phyloP scores from a whole-genome alignment of 2,113 vertebrate species.

The Peucedramus taeniatus region DNA sequence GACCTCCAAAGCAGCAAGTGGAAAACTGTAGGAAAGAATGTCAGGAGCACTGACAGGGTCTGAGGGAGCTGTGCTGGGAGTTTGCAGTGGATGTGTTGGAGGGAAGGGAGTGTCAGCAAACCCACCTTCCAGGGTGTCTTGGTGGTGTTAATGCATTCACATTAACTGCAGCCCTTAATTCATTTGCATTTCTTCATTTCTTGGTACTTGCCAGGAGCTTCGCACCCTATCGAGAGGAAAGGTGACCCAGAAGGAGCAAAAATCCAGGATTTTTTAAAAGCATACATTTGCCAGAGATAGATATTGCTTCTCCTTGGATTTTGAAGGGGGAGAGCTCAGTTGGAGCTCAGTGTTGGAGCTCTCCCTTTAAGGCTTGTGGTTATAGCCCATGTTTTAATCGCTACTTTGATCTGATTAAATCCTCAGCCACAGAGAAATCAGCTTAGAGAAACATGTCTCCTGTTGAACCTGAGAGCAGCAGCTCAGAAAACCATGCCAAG shows the following conservation, averaged over 20 bases:
- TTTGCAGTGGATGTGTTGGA: background rate
- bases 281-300: background rate
- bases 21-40: constrained; percentile 29
- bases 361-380: constrained; percentile 47
- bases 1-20: constrained; percentile 16
- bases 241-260: background rate
- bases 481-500: constrained; percentile 37
- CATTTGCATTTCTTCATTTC: constrained; percentile 1
- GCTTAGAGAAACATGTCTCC: constrained; percentile 58
- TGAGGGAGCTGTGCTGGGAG: constrained; percentile 20
- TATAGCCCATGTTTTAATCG: constrained; percentile 46
- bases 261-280: background rate
- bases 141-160: constrained; percentile 14
- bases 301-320: background rate
- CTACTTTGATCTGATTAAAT: constrained; percentile 63
- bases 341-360: constrained; percentile 15
- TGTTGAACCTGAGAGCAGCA: constrained; percentile 60
- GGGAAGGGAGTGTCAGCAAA: background rate
- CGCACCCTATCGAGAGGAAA: background rate
- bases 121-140: background rate
- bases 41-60: constrained; percentile 21
- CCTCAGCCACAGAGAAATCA: constrained; percentile 62
- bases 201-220: background rate
- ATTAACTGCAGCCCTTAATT: background rate
- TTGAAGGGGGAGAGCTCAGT: background rate